These are phyloP conservation scores for Oreochromis spilurus DNA, from an alignment of 2,113 vertebrate genomes.

Conservation along the genomic window DNA sequence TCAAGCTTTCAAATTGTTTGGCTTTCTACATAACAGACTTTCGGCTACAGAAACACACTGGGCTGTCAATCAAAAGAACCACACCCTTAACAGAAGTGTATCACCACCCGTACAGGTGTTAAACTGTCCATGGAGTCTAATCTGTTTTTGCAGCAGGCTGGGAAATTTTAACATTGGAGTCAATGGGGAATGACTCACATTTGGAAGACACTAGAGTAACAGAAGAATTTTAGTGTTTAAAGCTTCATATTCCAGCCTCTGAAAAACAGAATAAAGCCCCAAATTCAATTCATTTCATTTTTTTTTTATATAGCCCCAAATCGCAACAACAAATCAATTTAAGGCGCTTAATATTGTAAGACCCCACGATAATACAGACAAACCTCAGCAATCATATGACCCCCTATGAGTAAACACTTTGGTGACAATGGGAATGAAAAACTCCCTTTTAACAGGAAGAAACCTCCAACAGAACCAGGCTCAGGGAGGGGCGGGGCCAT, in stretches of 20 bases:
- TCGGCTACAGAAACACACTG: neutral
- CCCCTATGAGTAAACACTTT: neutral
- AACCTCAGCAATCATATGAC: neutral
- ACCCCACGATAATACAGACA: neutral
- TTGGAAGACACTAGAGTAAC: neutral
- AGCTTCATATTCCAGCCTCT: neutral
- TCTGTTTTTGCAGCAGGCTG: neutral
- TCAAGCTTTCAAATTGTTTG: neutral
- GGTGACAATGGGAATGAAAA: neutral
- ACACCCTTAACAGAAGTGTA: neutral
- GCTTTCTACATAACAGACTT: neutral
- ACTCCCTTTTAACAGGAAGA: neutral
- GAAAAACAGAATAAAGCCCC: neutral
- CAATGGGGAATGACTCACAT: neutral
- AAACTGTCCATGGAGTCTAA: neutral
- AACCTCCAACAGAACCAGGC: neutral
- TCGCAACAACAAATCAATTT: neutral
- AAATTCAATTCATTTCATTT: neutral
- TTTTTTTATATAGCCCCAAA: neutral
- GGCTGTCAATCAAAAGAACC: neutral
- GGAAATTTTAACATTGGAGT: fast-evolving
- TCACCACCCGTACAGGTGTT: neutral
- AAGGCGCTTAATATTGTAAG: neutral
- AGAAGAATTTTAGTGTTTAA: fast-evolving
- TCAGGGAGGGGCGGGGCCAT: neutral